A percentile compares a stretch with the other conserved stretches of the same genome.
phyloP scores from a whole-genome alignment of 2,888 invertebrate genomes.

The Dione juno region DNA sequence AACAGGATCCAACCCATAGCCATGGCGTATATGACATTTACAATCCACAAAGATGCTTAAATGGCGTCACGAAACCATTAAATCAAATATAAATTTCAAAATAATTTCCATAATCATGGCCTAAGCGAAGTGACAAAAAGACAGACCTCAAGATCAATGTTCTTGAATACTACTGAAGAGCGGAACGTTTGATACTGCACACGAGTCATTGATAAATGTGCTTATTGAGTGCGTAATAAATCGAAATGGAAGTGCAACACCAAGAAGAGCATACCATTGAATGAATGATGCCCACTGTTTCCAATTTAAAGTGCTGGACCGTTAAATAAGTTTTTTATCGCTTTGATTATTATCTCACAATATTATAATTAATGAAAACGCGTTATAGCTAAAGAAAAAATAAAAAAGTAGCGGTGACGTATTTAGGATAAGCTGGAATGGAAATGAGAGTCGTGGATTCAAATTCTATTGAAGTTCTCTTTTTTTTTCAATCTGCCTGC shows the following conservation, averaged over 20 bases:
- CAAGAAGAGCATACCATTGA: constrained; percentile 23
- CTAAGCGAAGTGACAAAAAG: constrained; percentile 31
- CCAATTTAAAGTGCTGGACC: constrained; percentile 16
- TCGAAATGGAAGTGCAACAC: constrained; percentile 45
- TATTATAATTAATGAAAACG: constrained; percentile 8
- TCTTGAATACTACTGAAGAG: constrained; percentile 23
- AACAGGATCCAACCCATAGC: not conserved
- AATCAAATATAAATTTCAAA: not conserved
- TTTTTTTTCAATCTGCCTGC: no score
- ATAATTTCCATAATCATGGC: constrained; percentile 28
- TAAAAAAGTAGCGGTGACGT: not conserved
- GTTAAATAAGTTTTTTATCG: constrained; percentile 17
- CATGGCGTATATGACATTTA: no score
- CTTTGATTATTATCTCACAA: constrained; percentile 14
- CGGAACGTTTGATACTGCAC: constrained; percentile 38
- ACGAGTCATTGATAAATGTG: constrained; percentile 39
- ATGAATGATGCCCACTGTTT: constrained; percentile 36
- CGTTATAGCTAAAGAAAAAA: constrained; percentile 4
- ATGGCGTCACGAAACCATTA: not conserved
- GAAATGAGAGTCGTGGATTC: not conserved
- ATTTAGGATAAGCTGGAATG: not conserved
- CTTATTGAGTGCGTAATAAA: constrained; percentile 44
- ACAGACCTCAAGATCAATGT: constrained; percentile 7
- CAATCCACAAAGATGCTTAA: not conserved
- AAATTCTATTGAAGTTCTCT: not conserved